These are phyloP conservation scores for Drosophila peninsularis DNA, from an alignment of 2,888 invertebrate genomes.

Conservation along the genomic window DNA sequence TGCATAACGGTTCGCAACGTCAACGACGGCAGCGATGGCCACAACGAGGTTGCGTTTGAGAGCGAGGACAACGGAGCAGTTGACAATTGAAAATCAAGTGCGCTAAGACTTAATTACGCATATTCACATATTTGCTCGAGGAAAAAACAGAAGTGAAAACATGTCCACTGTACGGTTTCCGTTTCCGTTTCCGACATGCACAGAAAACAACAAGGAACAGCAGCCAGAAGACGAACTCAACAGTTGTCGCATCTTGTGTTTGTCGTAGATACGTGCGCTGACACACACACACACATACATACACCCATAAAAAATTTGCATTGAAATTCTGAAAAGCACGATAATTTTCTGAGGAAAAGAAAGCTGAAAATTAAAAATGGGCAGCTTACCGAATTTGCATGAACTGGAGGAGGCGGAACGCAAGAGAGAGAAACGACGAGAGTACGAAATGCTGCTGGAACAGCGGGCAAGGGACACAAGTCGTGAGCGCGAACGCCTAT, in stretches of 20 bases:
- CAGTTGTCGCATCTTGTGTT: slow-evolving; percentile 2
- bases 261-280: slow-evolving; percentile 9
- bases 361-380: slow-evolving; percentile 84
- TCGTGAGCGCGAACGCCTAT: slow-evolving; percentile 81
- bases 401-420: slow-evolving; percentile 86
- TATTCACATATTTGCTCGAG: slow-evolving; percentile 13
- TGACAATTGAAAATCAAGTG: slow-evolving; percentile 19
- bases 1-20: slow-evolving; percentile 15
- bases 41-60: slow-evolving; percentile 6
- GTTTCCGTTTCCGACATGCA: slow-evolving; percentile 53
- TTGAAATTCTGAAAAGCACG: slow-evolving; percentile 8
- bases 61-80: slow-evolving; percentile 32
- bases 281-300: neutral
- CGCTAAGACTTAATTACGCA: slow-evolving; percentile 26
- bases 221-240: slow-evolving; percentile 8
- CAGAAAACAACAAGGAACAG: slow-evolving; percentile 14
- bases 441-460: slow-evolving; percentile 79
- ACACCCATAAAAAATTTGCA: neutral
- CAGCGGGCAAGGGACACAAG: slow-evolving; percentile 82
- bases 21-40: slow-evolving; percentile 11
- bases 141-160: neutral
- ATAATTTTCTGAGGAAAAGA: slow-evolving; percentile 3
- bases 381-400: slow-evolving; percentile 88
- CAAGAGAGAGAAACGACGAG: slow-evolving; percentile 82
- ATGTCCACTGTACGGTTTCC: slow-evolving; percentile 36